Conservation (phyloP, 2,113 vertebrate genomes). For the Shinisaurus crocodilurus region DNA sequence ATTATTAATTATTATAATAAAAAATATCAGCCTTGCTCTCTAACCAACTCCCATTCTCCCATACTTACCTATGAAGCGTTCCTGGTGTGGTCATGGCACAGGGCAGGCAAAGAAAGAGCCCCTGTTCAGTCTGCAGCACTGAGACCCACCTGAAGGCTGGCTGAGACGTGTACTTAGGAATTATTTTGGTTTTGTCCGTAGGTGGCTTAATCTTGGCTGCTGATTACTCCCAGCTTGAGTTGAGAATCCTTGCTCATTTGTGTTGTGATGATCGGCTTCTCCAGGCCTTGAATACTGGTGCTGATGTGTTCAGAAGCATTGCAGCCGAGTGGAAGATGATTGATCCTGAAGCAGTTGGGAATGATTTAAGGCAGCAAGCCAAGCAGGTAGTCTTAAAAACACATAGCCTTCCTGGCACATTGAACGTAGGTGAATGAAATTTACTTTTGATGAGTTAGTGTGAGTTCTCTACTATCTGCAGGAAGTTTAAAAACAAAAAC, state of each 20-base stretch:
- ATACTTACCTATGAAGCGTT: no score
- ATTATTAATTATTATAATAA: no score
- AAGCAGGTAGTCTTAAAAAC: slow-evolving; percentile 86
- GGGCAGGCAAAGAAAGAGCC: no score
- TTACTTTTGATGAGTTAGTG: neutral
- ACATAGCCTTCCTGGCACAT: neutral
- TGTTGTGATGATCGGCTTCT: slow-evolving; percentile 86
- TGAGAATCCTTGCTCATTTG: slow-evolving; percentile 94
- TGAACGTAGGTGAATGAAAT: neutral
- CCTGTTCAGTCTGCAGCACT: no score
- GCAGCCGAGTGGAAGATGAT: slow-evolving; percentile 96
- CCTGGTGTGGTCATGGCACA: no score
- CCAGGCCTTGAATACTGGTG: slow-evolving; percentile 86
- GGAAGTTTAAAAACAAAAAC: neutral
- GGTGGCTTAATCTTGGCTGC: slow-evolving; percentile 94
- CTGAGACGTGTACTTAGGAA: neutral
- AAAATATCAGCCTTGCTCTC: no score
- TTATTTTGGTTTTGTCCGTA: slow-evolving; percentile 57
- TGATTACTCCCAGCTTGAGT: slow-evolving; percentile 95
- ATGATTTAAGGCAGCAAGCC: slow-evolving; percentile 89
- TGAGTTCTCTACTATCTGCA: neutral
- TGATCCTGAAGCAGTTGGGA: slow-evolving; percentile 82
- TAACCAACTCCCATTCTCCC: no score
- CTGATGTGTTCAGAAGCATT: slow-evolving; percentile 93
- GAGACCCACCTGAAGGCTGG: no score